Conservation (phyloP, 2,113 vertebrate genomes). For the Solea senegalensis region DNA sequence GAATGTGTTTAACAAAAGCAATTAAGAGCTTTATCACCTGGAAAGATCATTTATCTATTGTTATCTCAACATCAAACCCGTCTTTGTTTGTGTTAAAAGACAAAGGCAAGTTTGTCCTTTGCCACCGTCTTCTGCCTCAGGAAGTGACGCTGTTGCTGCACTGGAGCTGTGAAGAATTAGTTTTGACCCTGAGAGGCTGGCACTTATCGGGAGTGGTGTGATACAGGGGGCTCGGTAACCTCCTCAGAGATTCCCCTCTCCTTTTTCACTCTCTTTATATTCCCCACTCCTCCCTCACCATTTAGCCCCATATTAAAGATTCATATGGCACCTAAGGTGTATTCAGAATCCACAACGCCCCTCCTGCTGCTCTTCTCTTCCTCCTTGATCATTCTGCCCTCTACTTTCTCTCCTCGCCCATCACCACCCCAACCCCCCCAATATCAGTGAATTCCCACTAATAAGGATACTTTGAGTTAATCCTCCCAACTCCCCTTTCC, state of each 20-base stretch:
- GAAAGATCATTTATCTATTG: conserved; percentile 72
- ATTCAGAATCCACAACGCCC: conserved; percentile 45
- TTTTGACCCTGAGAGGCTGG: conserved; percentile 65
- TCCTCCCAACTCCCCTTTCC: conserved; percentile 75
- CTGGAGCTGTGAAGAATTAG: conserved; percentile 59
- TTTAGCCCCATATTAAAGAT: conserved; percentile 76
- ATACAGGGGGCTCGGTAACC: conserved; percentile 63
- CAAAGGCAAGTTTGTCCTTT: conserved; percentile 46
- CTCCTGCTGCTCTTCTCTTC: conserved; percentile 44
- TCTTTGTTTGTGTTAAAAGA: conserved; percentile 52
- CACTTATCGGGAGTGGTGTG: conserved; percentile 68
- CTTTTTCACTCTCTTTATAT: conserved; percentile 53
- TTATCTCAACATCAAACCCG: conserved; percentile 52
- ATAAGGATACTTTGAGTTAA: conserved; percentile 81
- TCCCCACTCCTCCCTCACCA: conserved; percentile 54
- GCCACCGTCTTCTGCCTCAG: conserved; percentile 17
- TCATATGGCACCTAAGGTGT: conserved; percentile 65
- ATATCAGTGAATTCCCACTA: conserved; percentile 73
- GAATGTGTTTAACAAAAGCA: conserved; percentile 77
- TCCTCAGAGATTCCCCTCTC: conserved; percentile 48
- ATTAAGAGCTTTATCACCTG: conserved; percentile 81
- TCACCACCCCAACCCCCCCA: conserved; percentile 4
- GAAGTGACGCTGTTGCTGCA: conserved; percentile 25
- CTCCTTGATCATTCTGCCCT: conserved; percentile 47
- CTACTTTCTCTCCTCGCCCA: conserved; percentile 43